Evolutionary conservation across 2,888 invertebrate genomes (phyloP).

Genomic region (Diogma glabrata): DNA sequence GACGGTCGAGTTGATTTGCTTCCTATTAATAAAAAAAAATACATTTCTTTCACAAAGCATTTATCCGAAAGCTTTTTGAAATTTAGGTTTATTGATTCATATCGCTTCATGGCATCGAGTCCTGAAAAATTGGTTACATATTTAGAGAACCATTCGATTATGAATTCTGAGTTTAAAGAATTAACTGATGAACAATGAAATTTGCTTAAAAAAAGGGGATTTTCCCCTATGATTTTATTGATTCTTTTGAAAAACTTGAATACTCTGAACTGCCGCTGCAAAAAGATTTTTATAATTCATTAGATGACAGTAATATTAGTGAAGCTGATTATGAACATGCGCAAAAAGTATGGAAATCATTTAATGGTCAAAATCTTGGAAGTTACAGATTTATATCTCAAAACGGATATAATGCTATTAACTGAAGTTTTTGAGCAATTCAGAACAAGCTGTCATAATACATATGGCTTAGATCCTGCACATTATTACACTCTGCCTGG

Average conservation of each 20-base stretch:
- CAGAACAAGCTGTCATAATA: constrained; percentile 17
- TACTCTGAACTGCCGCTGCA: background rate
- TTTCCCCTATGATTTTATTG: background rate
- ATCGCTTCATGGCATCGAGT: constrained; percentile 11
- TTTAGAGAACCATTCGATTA: background rate
- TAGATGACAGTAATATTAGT: background rate
- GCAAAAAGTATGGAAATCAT: constrained; percentile 1
- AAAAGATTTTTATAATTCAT: background rate
- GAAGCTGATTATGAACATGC: background rate
- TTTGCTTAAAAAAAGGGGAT: background rate
- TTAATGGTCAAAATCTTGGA: no score
- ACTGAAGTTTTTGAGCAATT: constrained; percentile 26
- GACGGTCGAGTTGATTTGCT: constrained; percentile 9
- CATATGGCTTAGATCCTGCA: constrained; percentile 22
- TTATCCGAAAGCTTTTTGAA: constrained; percentile 8
- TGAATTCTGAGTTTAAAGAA: background rate
- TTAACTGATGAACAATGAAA: no score
- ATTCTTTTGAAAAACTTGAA: background rate
- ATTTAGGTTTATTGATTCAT: constrained; percentile 14
- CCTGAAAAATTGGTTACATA: constrained; percentile 9
- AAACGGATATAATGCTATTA: constrained; percentile 23
- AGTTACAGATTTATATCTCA: constrained; percentile 18
- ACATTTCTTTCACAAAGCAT: constrained; percentile 14
- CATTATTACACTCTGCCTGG: constrained; percentile 25
- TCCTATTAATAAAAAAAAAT: constrained; percentile 14